Conservation (phyloP, 2,797 vertebrate genomes). For the Catharus ustulatus region DNA sequence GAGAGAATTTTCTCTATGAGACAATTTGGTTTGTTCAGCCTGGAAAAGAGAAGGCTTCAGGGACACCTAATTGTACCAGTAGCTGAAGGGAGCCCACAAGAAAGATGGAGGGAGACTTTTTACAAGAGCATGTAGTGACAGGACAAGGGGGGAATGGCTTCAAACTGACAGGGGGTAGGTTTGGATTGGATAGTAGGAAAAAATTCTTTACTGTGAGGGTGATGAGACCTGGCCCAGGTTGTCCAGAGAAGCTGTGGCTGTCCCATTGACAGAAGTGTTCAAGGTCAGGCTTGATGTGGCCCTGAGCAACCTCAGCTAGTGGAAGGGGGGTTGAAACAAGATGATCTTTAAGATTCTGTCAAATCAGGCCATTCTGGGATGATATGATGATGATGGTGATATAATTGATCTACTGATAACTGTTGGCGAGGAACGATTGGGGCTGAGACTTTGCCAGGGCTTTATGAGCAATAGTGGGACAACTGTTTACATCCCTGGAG, state of each 20-base stretch:
- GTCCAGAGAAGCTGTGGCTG: not conserved
- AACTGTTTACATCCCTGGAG: not conserved
- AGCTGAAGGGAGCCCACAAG: not conserved
- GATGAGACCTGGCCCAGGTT: not conserved
- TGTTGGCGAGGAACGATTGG: not conserved
- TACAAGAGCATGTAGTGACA: not conserved
- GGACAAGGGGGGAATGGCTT: not conserved
- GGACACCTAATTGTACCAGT: not conserved
- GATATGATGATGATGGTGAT: not conserved
- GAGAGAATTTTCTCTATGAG: not conserved
- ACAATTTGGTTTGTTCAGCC: not conserved
- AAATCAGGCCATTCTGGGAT: not conserved
- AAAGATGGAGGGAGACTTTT: not conserved
- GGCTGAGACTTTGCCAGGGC: not conserved
- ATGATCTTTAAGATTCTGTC: not conserved
- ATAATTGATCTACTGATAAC: not conserved
- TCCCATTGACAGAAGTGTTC: not conserved
- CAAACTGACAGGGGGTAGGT: not conserved
- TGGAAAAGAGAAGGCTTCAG: not conserved
- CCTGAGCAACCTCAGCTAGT: not conserved
- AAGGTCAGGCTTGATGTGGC: not conserved
- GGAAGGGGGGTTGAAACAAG: rapidly evolving
- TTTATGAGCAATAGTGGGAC: not conserved
- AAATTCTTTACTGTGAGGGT: not conserved
- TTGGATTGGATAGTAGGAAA: not conserved